Base-by-base conservation (phyloP, 2,113 vertebrate species). In the Clarias batrachus region DNA sequence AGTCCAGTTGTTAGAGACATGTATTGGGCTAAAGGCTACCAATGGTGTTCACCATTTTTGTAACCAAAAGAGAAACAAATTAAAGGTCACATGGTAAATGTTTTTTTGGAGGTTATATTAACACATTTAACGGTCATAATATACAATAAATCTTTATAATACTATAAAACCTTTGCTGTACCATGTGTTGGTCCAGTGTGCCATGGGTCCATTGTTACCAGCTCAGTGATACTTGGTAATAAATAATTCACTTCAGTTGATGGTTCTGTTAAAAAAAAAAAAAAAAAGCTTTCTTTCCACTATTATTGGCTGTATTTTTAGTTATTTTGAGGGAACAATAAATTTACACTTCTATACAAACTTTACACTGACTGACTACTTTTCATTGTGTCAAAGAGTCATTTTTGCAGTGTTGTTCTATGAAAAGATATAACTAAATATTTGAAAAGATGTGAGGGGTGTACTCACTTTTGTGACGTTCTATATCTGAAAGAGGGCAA, bases 151-250 rank as follows among this genome's bases (percentile, higher is more conserved):
- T 37, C 33, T 37, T 37, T 37, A 37, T 33, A 37, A 37, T 37
- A 2, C 33, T 37, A 37, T 37, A 37, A 37, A 37, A 37, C 33
- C 2, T 37, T 37, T 37, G 3, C 16, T 30, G 19, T 89, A 90
- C 89, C 89, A 2, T 76, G 2, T 81, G 60, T 84, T 48, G 76
- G 25, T 30, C 30, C 14, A 7, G 33, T 77, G 10, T n/a, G 2
- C 84, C 48, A 48, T 11, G 57, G n/a, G 37, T 19, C 76, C 6
- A 0, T 4, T 33, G 86, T 87, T 78, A 23, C 27, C 27, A 8
- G 87, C 14, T 73, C 57, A 2, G 83, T 21, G 37, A 41, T 63
- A 80, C 19, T 23, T 83, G 88, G 80, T 21, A 23, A 33, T 71
- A 41, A 54, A 54, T 80, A 66, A 63, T 10, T 86, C 30, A 81